Base-by-base conservation (phyloP, 2,113 vertebrate genomes). In the Numida meleagris region DNA sequence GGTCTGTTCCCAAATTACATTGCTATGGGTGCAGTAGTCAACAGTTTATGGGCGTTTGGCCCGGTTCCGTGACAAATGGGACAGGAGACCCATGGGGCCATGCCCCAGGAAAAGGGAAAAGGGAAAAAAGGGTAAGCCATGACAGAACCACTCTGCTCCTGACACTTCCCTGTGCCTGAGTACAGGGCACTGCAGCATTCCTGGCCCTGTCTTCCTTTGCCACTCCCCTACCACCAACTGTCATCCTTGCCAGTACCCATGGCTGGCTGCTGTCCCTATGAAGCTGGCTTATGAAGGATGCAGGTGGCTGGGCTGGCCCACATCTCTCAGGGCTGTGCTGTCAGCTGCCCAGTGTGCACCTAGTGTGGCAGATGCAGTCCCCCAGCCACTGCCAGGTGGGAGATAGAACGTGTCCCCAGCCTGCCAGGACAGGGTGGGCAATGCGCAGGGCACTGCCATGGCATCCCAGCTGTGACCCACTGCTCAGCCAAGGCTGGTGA, bases 301-400 rank as follows among this genome's bases (percentile, higher is more conserved):
- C 50, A 59, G 27, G n/a, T 71, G 46, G 45, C 36, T 0, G 0
- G 48, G 76, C 31, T 79, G 58, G 34, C 48, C 71, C 8, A 2
- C 1, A 1, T 57, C 65, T 65, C 8, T 1, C 63, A 61, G 58
- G 23, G 34, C 17, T 80, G 17, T 45, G 14, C 53, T 61, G 68
- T 21, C 71, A 43, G 43, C 16, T 20, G 78, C 46, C 61, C 10
- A 1, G 19, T 23, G 46, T 8, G 1, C 27, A 3, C 11, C 33
- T 7, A 67, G 9, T 29, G 18, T 58, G 2, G 1, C 42, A 72
- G 76, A 62, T 42, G n/a, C 24, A 46, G 38, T 33, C 36, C 14
- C 40, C 20, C 5, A 4, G 21, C 3, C 1, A 80, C 48, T 3
- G 3, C 29, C 34, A 9, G 4, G 12, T 12, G 0, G 0, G 7